Base-by-base conservation (phyloP, 2,888 invertebrate genomes). In the Megamerina dolium region DNA sequence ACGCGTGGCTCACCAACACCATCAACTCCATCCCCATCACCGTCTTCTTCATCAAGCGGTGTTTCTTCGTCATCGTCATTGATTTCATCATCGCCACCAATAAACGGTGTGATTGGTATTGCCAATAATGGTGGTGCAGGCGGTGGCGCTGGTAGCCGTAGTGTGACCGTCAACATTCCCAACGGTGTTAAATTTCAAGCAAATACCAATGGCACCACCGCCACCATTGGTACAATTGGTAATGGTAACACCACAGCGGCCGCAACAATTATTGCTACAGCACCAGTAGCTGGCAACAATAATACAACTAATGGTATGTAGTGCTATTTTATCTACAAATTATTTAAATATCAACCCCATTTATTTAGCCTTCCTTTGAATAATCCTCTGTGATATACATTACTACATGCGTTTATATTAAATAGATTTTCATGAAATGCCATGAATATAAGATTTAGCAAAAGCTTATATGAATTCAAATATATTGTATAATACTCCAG, bases 11-110 rank as follows among this genome's bases (percentile, higher is more conserved):
- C 70, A 18, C 68, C 70, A 20, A 68, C 69, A 38, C 70, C 70
- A 41, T 68, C 69, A 46, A 66, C 67, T 17, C 68, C 70, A n/a
- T 68, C 70, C 34, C 68, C 70, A 37, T 70, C 70, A 46, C 68
- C 69, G 42, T 66, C 66, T 51, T 65, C 65, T 19, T 63, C 67
- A 37, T 67, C 66, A 48, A 66, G 69, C 52, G 60, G 67, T n/a
- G 66, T 66, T 17, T 67, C 66, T n/a, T 68, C 69, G 21, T 67
- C 69, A 23, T 56, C 56, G 27, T 54, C 58, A 50, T 57, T 60
- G 47, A 61, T 61, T 38, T 60, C 60, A 43, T 64, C 69, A 45
- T 61, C 68, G 35, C 63, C 64, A 36, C 61, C 67, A 31, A 58
- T 60, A 37, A 58, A 50, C 49, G 60, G 57, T 37, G 53, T 54